Percentiles rank a stretch among this genome's conserved stretches.
phyloP scores from a whole-genome alignment of 2,797 vertebrate species.

The Nyctalus aviator region DNA sequence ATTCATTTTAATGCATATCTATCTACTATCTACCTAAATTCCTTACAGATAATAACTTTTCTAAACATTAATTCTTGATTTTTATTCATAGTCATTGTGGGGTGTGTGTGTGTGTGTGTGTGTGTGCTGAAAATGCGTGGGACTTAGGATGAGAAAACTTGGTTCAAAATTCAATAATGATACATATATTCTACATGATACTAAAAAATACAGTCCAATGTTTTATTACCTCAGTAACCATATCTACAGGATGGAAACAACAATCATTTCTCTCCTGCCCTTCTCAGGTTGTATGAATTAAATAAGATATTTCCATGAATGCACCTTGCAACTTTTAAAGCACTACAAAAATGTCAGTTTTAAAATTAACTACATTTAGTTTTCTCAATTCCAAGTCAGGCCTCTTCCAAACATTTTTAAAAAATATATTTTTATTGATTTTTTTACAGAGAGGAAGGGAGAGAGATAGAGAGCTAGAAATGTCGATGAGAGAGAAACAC shows the following conservation, averaged over 20 bases:
- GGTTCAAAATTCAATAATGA: not conserved
- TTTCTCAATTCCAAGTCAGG: conserved; percentile 7
- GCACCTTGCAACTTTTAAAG: not conserved
- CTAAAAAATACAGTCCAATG: not conserved
- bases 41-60: not conserved
- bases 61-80: conserved; percentile 18
- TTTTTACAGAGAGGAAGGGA: too few species aligned
- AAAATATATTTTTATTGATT: too few species aligned
- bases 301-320: conserved; percentile 19
- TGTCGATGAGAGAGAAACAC: too few species aligned
- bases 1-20: not conserved
- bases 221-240: not conserved
- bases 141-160: not conserved
- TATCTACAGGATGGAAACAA: not conserved
- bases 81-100: not conserved
- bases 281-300: not conserved
- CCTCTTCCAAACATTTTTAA: not conserved
- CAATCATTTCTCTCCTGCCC: not conserved
- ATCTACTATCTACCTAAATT: not conserved
- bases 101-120: not conserved
- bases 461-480: too few species aligned
- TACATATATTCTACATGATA: not conserved
- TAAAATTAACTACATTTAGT: not conserved
- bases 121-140: not conserved
- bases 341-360: not conserved